Base-by-base conservation (phyloP, 2,797 vertebrate species). In the Allobates femoralis region DNA sequence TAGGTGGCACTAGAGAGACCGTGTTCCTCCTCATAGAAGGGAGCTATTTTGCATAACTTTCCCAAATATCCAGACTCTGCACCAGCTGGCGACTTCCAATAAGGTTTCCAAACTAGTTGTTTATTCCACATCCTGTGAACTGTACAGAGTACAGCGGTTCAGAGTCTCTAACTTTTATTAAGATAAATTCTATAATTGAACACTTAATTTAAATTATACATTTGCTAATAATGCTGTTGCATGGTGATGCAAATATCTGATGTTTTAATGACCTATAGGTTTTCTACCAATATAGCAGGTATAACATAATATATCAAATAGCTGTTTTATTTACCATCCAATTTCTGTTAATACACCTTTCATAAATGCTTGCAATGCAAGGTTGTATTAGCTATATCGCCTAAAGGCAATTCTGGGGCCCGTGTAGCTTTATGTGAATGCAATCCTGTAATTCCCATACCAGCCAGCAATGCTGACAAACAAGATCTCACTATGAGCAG, bases 391-490 rank as follows among this genome's bases (percentile, higher is more conserved):
- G 62, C 55, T 23, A 34, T 19, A 14, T 78, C 46, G 23, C 53
- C 16, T 77, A 76, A 86, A 69, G 73, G 34, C n/a, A 50, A 37
- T 56, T 71, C 51, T 55, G 46, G 50, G 50, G 58, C 53, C 41
- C 28, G 19, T 76, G 58, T 51, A 66, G 19, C 53, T 41, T 50
- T 77, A 18, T 81, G 50, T 83, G 30, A 58, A 37, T 64, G 50
- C n/a, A 19, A 53, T 46, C 71, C 62, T 30, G 28, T 30, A 26
- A 69, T 69, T 78, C 79, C 50, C n/a, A 76, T 66, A 56, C 58
- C 23, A 82, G 58, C 50, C 37, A 69, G 79, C 51, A 82, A 41
- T 86, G 73, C 79, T 86, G 85, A 86, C 60, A 76, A 77, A 76
- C 32, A 69, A 56, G 51, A 67, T 77, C 60, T 76, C 79, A 30